Base-by-base conservation (phyloP, 2,113 vertebrate species). In the Phoenicopterus ruber region DNA sequence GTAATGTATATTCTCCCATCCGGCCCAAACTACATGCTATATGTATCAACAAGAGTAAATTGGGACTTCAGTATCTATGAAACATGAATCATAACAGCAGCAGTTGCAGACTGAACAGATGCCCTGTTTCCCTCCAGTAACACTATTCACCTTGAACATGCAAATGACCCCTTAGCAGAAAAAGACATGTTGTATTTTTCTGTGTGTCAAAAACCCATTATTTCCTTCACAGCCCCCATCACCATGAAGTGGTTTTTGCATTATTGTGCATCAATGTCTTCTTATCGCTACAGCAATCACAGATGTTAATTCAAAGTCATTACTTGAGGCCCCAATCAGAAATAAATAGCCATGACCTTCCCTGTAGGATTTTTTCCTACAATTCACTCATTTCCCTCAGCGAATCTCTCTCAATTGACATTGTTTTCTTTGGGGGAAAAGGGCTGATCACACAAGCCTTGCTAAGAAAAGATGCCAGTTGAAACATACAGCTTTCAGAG, bases 251-350 rank as follows among this genome's bases (percentile, higher is more conserved):
- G 47, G 18, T 25, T 94, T 91, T 87, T 85, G 81, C 73, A 88
- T 76, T 82, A 86, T 12, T 84, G 57, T 88, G 79, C 90, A 93
- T 90, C 78, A 89, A 25, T 29, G n/a, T 66, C 89, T 84, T 90
- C 85, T 78, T 65, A 85, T 47, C 3, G 1, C 70, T 62, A 70
- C n/a, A 78, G 91, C 80, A 90, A 93, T 94, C 87, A 91, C 42
- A 50, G 63, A 93, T 84, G 65, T 84, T 95, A 95, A 95, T 83
- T 89, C 85, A 63, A 90, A 94, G 89, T 88, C 88, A 89, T 82
- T 92, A 94, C 82, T 58, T 70, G 81, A 86, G 62, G 58, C 46
- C 67, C 62, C 49, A 93, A 8, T 59, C 69, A 94, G 65, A 91
- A 88, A 88, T 69, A 94, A 92, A 89, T 42, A 93, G 66, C 80